These are phyloP conservation scores for Stichodactyla mertensii DNA, from an alignment of 64 coral and sea anemone genomes.

Conservation along the genomic window DNA sequence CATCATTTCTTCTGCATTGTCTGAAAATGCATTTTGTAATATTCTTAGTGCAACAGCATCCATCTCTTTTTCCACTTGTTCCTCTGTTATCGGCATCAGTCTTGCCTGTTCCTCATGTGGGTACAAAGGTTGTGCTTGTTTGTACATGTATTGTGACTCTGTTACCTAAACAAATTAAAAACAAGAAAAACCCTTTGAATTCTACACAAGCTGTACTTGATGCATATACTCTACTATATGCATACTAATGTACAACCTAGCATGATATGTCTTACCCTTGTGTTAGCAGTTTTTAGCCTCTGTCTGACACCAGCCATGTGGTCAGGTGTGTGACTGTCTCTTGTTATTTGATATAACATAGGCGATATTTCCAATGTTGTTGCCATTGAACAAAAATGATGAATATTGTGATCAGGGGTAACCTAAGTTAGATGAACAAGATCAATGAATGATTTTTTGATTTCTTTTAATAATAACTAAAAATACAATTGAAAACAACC, in stretches of 20 bases:
- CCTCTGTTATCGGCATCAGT: not conserved
- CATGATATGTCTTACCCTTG: not conserved
- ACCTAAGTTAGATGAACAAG: not conserved
- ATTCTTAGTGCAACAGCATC: slow-evolving; percentile 79
- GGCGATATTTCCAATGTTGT: slow-evolving; percentile 71
- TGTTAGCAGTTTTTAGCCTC: slow-evolving; percentile 7
- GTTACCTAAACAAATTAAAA: slow-evolving; percentile 2
- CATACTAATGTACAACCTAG: not conserved
- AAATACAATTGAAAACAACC: no score
- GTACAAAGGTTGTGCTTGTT: slow-evolving; percentile 11
- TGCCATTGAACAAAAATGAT: slow-evolving; percentile 82
- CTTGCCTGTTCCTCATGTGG: not conserved
- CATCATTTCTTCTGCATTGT: slow-evolving; percentile 56
- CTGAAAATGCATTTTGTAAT: slow-evolving; percentile 59
- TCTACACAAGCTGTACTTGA: no score
- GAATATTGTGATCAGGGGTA: slow-evolving; percentile 67
- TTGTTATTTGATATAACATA: slow-evolving; percentile 53
- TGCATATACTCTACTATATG: not conserved
- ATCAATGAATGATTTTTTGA: no score
- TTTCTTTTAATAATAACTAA: no score
- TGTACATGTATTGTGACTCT: not conserved
- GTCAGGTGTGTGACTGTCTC: slow-evolving; percentile 79
- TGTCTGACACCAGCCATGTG: slow-evolving; percentile 34
- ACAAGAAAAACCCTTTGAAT: not conserved
- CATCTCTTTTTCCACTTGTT: not conserved